Base-by-base conservation (phyloP, 2,888 invertebrate species). In the Seira ritae region DNA sequence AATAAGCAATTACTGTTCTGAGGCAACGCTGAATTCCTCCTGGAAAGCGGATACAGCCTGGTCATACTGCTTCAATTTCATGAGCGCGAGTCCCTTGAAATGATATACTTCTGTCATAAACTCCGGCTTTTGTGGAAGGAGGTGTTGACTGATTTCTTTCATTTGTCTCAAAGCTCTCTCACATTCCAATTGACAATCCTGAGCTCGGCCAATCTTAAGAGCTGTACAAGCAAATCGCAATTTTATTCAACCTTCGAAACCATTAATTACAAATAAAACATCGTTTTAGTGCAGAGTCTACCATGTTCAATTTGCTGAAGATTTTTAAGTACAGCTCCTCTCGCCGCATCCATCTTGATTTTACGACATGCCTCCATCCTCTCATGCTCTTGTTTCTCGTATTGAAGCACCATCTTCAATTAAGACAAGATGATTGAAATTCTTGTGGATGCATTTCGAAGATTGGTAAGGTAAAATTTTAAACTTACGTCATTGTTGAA, bases 141-240 rank as follows among this genome's bases (percentile, higher is more conserved):
- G 69, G 1, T 76, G 78, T 8, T 80, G 71, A 55, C 82, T 85
- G 19, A 89, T 86, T 55, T 88, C 87, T 65, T 88, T 89, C 87
- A 89, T 89, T 85, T 89, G 89, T 55, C 89, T 85, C 70, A 89
- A 69, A 1, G 89, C 86, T 20, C 89, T 72, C 22, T 89, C 88
- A 74, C 89, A 89, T 76, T 89, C 89, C 67, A 89, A 55, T 22
- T 87, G 87, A 75, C 87, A 87, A 75, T 89, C 89, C 46, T 85
- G 87, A 10, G 87, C 85, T 69, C 89, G 78, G 0, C 88, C 87
- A 73, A 89, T 89, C 42, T 85, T 83, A 23, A 88, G 70, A n/a
- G 87, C 88, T 87, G 70, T n/a, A 65, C 23, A 46, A n/a, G n/a
- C 31, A 65, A 17, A 42, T 42, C 46, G 50, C 24, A 60, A 65